These are phyloP conservation scores for Glossophaga mutica DNA, from an alignment of 2,797 vertebrate genomes.

Conservation along the genomic window DNA sequence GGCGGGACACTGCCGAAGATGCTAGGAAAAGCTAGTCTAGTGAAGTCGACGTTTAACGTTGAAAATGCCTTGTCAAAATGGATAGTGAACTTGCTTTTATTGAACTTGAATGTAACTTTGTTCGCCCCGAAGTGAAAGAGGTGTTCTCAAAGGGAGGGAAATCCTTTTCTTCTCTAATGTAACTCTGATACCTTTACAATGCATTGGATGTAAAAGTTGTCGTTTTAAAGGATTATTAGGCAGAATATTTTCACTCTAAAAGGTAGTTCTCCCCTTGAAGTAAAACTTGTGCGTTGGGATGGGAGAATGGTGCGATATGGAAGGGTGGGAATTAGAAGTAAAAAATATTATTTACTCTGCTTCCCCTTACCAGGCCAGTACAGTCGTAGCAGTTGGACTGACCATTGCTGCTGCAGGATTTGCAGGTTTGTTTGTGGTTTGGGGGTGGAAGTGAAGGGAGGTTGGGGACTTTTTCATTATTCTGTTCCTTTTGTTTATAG, in stretches of 20 bases:
- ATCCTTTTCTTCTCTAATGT: background rate
- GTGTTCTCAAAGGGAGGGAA: background rate
- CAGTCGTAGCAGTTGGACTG: conserved; percentile 92
- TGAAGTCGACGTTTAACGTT: background rate
- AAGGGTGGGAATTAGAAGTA: background rate
- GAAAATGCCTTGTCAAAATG: background rate
- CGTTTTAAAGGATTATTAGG: background rate
- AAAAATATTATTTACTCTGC: conserved; percentile 35
- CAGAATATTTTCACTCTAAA: background rate
- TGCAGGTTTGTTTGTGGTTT: conserved; percentile 86
- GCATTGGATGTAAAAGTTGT: background rate
- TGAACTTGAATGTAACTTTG: background rate
- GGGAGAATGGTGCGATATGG: background rate
- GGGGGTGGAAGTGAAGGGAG: background rate
- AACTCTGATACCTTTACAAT: background rate
- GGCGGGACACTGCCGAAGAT: background rate
- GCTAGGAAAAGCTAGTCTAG: background rate
- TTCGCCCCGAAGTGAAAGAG: background rate
- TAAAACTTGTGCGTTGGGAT: background rate
- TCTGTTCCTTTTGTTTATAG: conserved; percentile 79
- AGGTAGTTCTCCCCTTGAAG: background rate
- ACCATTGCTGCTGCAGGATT: conserved; percentile 94
- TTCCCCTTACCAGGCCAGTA: conserved; percentile 85
- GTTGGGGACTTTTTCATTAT: background rate
- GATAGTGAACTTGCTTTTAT: background rate